phyloP scores from a whole-genome alignment of 30 jellyfish, hydroid and myxozoan species.

The Aurelia sp. region DNA sequence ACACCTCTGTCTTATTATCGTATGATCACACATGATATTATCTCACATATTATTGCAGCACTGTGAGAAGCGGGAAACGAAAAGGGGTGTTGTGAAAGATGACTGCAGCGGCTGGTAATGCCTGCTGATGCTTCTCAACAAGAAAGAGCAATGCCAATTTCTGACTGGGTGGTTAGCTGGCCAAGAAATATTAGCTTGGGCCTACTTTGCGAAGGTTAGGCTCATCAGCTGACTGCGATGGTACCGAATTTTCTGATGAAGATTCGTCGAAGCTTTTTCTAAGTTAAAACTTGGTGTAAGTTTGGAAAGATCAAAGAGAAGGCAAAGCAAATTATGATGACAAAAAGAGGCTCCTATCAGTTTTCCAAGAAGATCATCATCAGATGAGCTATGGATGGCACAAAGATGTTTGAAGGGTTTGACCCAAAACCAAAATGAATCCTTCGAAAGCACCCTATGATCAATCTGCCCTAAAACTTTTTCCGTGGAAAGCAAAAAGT shows the following conservation, averaged over 20 bases:
- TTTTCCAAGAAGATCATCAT: conserved; percentile 4
- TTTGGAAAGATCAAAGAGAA: conserved; percentile 20
- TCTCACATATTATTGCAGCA: too few relatives aligned
- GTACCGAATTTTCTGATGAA: conserved; percentile 11
- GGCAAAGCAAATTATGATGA: background rate
- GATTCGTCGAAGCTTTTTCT: background rate
- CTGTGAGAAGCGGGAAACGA: too few relatives aligned
- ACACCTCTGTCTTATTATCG: too few relatives aligned
- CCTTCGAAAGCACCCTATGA: conserved; percentile 57
- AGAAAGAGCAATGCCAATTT: too few relatives aligned
- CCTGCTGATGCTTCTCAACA: too few relatives aligned
- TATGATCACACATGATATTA: too few relatives aligned
- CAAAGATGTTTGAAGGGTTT: conserved; percentile 33
- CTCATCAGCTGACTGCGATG: background rate
- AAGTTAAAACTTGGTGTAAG: conserved; percentile 36
- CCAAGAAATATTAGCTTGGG: too few relatives aligned
- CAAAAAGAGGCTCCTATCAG: conserved; percentile 29
- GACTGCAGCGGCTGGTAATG: too few relatives aligned
- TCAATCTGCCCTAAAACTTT: conserved; percentile 47
- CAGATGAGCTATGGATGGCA: conserved; percentile 6
- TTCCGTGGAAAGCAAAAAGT: conserved; percentile 28
- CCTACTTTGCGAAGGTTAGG: too few relatives aligned
- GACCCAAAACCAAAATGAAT: conserved; percentile 69
- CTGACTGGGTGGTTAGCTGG: too few relatives aligned
- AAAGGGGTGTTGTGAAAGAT: too few relatives aligned